These are phyloP conservation scores for Lagria hirta DNA, from an alignment of 2,888 invertebrate species.

Conservation along the genomic window DNA sequence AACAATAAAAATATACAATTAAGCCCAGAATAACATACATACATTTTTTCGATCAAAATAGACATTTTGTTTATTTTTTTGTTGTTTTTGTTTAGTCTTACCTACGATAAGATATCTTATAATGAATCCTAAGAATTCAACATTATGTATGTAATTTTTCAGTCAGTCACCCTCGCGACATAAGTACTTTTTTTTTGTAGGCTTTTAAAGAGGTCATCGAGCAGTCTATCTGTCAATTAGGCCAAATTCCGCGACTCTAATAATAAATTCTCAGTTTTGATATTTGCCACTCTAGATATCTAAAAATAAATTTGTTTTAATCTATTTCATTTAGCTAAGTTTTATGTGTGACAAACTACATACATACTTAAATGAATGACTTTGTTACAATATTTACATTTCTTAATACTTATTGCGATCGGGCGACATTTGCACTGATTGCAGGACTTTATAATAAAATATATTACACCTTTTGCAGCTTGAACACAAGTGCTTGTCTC, in stretches of 20 bases:
- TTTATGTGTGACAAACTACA: constrained; percentile 28
- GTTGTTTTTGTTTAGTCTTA: constrained; percentile 34
- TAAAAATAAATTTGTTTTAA: constrained; percentile 38
- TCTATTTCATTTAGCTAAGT: constrained; percentile 26
- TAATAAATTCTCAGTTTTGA: constrained; percentile 24
- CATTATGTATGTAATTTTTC: constrained; percentile 38
- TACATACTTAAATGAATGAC: constrained; percentile 33
- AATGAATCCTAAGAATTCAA: constrained; percentile 45
- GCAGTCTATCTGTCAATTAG: constrained; percentile 35
- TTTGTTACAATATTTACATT: constrained; percentile 29
- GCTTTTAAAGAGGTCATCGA: constrained; percentile 41
- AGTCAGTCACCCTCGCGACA: constrained; percentile 48
- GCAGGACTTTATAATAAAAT: constrained; percentile 32
- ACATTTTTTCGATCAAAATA: constrained; percentile 53
- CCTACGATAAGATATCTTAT: constrained; percentile 43
- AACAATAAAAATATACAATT: constrained; percentile 55
- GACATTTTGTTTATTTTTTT: constrained; percentile 43
- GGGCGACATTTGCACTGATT: constrained; percentile 40
- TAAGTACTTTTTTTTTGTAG: constrained; percentile 49
- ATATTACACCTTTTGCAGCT: constrained; percentile 31
- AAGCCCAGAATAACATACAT: constrained; percentile 50
- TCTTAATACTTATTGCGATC: constrained; percentile 48
- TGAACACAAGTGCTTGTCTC: too few species aligned
- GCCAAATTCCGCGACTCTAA: constrained; percentile 31
- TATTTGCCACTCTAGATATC: constrained; percentile 33